Evolutionary conservation across 2,113 vertebrate genomes (phyloP), one percentile per base, ranked within the genome.

Genomic region (Epinephelus moara): DNA sequence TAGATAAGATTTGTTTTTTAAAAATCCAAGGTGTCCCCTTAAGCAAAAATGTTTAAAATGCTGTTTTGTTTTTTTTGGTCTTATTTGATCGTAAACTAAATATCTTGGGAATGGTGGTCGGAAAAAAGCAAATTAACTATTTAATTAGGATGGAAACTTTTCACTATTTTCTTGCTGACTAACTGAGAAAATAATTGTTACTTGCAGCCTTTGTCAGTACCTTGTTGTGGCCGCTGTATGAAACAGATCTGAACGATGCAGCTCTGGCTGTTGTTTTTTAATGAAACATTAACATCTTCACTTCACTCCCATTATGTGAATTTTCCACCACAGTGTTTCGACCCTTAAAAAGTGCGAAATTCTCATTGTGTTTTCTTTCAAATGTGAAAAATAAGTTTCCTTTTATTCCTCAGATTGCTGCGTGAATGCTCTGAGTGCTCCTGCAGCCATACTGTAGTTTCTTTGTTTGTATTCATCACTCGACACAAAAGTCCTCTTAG

Each of bases 401-500:
- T 33, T 50, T 33, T 63, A 4, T 40, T 64, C 9, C n/a, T 64
- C 27, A 52, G 8, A 40, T 19, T 18, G 52, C 6, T 37, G 27
- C 55, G 18, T 23, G 27, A 53, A 18, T 6, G 53, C 1, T 15
- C 52, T 12, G 2, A 14, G 4, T 57, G 40, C 21, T 57, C 1
- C 37, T 19, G 55, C 47, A 15, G 55, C 18, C 15, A 0, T 30
- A 49, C 87, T 81, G 80, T 13, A 78, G 47, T 42, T 27, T 17
- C 63, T 83, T 81, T 89, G 71, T 74, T 33, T 11, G 27, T 4
- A 18, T 67, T 23, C 57, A 4, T 25, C 50, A 0, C 30, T 12
- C n/a, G 4, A 62, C 70, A 63, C 68, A 78, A 52, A 56, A 37
- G 53, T 80, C 56, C 3, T 84, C 64, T 4, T 1, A 45, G 12